These are phyloP conservation scores for Saturnia japonica DNA, from an alignment of 2,888 invertebrate species.

Conservation along the genomic window DNA sequence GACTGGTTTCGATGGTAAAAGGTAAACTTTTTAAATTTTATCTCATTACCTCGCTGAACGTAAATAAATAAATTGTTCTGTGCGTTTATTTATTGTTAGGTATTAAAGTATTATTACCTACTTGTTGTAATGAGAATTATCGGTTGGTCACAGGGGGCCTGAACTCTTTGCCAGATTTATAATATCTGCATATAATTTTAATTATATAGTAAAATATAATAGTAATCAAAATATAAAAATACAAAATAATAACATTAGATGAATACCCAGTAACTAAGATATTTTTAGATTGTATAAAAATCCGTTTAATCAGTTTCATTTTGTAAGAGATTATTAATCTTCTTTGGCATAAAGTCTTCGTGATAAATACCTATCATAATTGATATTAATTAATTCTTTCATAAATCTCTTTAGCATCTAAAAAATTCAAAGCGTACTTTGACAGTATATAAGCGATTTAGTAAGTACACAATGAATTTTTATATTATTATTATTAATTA, in stretches of 20 bases:
- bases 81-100: too few relatives aligned
- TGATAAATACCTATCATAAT: slow-evolving; percentile 1
- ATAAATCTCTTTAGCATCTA: neutral
- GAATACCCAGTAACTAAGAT: neutral
- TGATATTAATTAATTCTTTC: neutral
- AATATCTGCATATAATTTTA: too few relatives aligned
- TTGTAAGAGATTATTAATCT: neutral
- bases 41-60: neutral
- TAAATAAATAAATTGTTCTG: neutral
- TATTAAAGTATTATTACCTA: too few relatives aligned
- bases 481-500: too few relatives aligned
- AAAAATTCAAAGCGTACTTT: neutral
- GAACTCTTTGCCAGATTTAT: too few relatives aligned
- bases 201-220: too few relatives aligned
- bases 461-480: neutral
- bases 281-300: neutral
- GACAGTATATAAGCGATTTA: neutral
- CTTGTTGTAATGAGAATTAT: too few relatives aligned
- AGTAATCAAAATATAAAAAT: neutral
- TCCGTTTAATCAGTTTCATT: neutral
- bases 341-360: neutral
- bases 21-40: neutral
- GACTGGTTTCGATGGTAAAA: neutral
- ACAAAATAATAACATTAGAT: neutral
- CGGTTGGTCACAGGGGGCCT: too few relatives aligned